Evolutionary conservation across 2,888 invertebrate genomes (phyloP).

Genomic region (Orgyia antiqua): DNA sequence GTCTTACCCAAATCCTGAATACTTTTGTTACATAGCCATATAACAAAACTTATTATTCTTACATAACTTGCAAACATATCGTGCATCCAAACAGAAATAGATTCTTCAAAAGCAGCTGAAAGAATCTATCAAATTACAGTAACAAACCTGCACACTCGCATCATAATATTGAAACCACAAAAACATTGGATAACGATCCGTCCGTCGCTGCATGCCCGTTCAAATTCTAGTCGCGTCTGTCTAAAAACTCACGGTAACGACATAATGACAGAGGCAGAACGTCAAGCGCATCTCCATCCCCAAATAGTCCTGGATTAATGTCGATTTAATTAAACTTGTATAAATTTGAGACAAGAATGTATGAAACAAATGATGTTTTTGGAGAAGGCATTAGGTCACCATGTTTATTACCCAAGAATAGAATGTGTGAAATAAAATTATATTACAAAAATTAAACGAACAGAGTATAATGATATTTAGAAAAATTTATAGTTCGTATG

Average conservation of each 20-base stretch:
- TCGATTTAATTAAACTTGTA: constrained; percentile 76
- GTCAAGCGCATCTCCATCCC: constrained; percentile 55
- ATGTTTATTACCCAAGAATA: no score
- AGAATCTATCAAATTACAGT: constrained; percentile 4
- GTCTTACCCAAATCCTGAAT: no score
- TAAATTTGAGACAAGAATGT: constrained; percentile 54
- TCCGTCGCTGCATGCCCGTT: constrained; percentile 42
- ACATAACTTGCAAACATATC: no score
- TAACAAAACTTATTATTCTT: no score
- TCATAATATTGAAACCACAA: constrained; percentile 15
- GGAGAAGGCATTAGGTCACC: constrained; percentile 21
- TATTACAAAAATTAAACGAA: no score
- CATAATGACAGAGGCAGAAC: constrained; percentile 64
- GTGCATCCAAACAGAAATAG: no score
- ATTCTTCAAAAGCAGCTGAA: no score
- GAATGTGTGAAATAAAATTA: no score
- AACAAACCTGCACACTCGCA: constrained; percentile 4
- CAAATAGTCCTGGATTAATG: constrained; percentile 67
- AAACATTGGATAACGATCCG: constrained; percentile 38
- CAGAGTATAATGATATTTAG: no score
- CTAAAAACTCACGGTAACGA: constrained; percentile 60
- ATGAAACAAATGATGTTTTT: constrained; percentile 16
- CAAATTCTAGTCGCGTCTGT: constrained; percentile 45
- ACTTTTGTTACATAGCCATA: no score
- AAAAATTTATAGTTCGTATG: no score